Evolutionary conservation across 2,797 vertebrate genomes (phyloP).

Genomic region (Catamblyrhynchus diadema): DNA sequence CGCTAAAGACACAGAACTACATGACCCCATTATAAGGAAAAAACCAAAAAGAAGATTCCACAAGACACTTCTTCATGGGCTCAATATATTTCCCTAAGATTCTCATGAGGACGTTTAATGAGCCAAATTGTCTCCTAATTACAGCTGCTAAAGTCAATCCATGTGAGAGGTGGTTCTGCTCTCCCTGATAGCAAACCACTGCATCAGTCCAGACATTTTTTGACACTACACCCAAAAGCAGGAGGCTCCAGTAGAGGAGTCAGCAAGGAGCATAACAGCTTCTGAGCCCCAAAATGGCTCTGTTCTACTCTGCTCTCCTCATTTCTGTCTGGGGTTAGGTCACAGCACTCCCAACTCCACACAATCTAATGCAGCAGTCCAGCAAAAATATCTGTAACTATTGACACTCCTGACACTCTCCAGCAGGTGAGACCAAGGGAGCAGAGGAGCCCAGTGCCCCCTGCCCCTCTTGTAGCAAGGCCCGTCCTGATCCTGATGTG

Average conservation of each 20-base stretch:
- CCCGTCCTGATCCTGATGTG: rapidly evolving
- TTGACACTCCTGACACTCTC: not conserved
- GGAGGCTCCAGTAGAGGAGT: not conserved
- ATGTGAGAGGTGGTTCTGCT: not conserved
- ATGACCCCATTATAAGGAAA: not conserved
- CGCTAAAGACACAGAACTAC: not conserved
- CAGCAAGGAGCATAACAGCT: not conserved
- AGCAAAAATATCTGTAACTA: not conserved
- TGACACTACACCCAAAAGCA: not conserved
- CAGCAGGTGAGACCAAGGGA: not conserved
- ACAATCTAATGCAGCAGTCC: not conserved
- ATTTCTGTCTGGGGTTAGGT: not conserved
- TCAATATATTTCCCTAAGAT: not conserved
- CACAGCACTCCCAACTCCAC: not conserved
- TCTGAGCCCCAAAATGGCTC: not conserved
- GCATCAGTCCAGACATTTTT: not conserved
- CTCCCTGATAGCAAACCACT: not conserved
- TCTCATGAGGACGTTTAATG: not conserved
- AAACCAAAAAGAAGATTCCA: not conserved
- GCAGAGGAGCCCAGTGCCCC: not conserved
- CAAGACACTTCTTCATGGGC: not conserved
- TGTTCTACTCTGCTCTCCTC: not conserved
- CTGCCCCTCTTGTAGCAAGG: not conserved
- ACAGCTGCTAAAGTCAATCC: not conserved
- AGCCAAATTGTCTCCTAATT: not conserved